Percentiles rank a stretch among this genome's conserved stretches.
These are phyloP conservation scores for Micoletzkya japonica DNA, from an alignment of 2,888 invertebrate genomes.

Conservation along the genomic window DNA sequence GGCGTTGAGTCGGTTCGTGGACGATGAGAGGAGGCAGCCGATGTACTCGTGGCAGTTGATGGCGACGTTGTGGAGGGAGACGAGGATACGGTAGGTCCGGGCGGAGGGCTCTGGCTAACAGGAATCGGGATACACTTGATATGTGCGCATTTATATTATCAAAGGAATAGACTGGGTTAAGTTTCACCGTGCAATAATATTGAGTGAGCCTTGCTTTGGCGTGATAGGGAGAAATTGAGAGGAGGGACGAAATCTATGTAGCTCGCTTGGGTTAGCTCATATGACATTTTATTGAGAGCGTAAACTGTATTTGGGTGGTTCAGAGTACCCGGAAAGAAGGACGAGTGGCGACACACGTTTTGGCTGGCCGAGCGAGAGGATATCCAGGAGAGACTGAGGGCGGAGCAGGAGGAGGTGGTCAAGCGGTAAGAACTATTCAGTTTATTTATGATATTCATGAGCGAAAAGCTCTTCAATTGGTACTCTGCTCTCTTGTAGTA, in stretches of 20 bases:
- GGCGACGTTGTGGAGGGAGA: slow-evolving; percentile 25
- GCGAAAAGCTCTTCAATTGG: no score
- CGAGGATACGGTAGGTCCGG: slow-evolving; percentile 7
- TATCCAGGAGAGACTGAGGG: background rate
- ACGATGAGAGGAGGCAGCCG: background rate
- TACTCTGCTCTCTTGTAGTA: no score
- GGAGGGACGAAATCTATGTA: no score
- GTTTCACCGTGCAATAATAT: background rate
- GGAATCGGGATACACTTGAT: background rate
- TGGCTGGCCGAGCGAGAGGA: slow-evolving; percentile 21
- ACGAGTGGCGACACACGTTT: background rate
- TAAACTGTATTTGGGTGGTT: no score
- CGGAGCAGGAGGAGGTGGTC: slow-evolving; percentile 3
- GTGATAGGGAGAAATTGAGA: background rate
- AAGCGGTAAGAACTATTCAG: background rate
- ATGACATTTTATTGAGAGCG: no score
- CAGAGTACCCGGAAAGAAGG: background rate
- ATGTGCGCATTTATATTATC: background rate
- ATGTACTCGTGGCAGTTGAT: slow-evolving; percentile 26
- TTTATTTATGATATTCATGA: no score
- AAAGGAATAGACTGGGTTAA: background rate
- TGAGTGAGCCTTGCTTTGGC: background rate
- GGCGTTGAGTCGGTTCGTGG: slow-evolving; percentile 14
- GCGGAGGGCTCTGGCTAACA: no score
- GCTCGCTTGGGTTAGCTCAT: no score